Base-by-base conservation (phyloP, 2,797 vertebrate species). In the Smutsia temminckii region DNA sequence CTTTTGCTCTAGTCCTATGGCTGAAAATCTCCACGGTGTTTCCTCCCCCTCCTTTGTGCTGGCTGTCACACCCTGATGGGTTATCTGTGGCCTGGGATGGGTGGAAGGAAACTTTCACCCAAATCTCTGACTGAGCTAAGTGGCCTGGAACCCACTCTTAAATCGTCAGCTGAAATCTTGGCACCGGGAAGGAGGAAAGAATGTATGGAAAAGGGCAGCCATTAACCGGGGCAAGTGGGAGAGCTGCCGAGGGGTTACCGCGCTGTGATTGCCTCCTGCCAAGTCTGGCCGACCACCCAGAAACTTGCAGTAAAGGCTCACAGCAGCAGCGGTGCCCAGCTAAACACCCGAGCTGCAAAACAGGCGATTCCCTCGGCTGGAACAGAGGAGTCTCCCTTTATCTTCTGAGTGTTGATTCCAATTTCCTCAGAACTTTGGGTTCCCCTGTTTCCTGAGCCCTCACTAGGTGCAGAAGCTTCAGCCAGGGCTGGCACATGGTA, bases 201-300 rank as follows among this genome's bases (percentile, higher is more conserved):
- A 97, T 95, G 84, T 97, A 95, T 95, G 96, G 96, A 95, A 97
- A 96, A 93, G 96, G 93, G 91, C 94, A 88, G 80, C 78, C 16
- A 0, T 91, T 61, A 93, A 77, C 46, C 29, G 34, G 80, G 53
- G 83, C 53, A 29, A 79, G 59, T 12, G 51, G 69, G 78, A 86
- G 61, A 51, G 64, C 55, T 18, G 20, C 18, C 3, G 85, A 83
- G 57, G 32, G 79, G 27, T 11, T 23, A 18, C n/a, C 25, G 42
- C 0, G 5, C 3, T 23, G 27, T 32, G 17, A 8, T 5, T 55
- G 85, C 72, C 72, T 75, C 29, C 37, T 57, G 91, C 34, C 37
- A 10, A 8, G 16, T 20, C 95, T 57, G 69, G 12, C 13, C 34
- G 91, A 85, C 92, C 93, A 95, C 95, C 92, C 94, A 92, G 91